phyloP scores from a whole-genome alignment of 2,888 invertebrate genomes.

The Alsophila aescularia region DNA sequence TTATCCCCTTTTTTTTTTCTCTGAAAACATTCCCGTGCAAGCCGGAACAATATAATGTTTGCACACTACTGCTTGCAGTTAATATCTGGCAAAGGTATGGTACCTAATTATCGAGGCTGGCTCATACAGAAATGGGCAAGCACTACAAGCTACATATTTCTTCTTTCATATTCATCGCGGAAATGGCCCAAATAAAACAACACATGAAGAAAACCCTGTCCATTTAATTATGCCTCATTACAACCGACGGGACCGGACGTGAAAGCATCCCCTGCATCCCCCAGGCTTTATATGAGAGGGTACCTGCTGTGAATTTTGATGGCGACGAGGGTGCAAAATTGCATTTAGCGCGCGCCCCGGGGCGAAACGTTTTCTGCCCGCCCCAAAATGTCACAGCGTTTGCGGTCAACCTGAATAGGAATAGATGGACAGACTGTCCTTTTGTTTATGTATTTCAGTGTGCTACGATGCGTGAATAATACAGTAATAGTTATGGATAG shows the following conservation, averaged over 20 bases:
- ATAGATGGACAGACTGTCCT: background rate
- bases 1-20: too few species aligned
- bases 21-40: too few species aligned
- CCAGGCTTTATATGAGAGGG: slow-evolving; percentile 53
- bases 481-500: too few species aligned
- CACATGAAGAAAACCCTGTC: background rate
- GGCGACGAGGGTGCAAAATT: slow-evolving; percentile 68
- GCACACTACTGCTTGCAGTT: too few species aligned
- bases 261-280: slow-evolving; percentile 44
- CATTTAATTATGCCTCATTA: slow-evolving; percentile 3
- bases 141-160: too few species aligned
- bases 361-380: slow-evolving; percentile 35
- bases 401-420: background rate
- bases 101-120: too few species aligned
- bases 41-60: too few species aligned
- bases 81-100: too few species aligned
- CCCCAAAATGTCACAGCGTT: background rate
- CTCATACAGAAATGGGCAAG: too few species aligned
- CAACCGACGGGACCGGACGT: background rate
- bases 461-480: too few species aligned
- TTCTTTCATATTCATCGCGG: background rate
- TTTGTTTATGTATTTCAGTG: background rate
- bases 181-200: background rate
- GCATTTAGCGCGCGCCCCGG: slow-evolving; percentile 57
- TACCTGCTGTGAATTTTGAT: slow-evolving; percentile 76